Evolutionary conservation across 2,888 invertebrate genomes (phyloP), one percentile per base, ranked within the genome.

Genomic region (Drosophila rellima): DNA sequence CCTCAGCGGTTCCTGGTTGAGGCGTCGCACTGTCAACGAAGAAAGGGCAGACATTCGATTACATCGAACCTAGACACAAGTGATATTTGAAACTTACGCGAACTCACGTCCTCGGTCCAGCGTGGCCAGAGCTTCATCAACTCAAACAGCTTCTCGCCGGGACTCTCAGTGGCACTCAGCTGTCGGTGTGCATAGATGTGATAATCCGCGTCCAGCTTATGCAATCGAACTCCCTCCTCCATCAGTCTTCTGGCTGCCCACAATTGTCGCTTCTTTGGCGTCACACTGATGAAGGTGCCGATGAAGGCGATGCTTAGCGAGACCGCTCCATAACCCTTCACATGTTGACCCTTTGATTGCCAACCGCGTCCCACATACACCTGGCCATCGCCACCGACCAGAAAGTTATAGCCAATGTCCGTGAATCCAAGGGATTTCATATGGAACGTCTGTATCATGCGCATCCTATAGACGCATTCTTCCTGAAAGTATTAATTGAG

Each of bases 241-340:
- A 96, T 94, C 0, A 96, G 91, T 65, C 94, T 93, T 60, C 93
- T 90, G n/a, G 95, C 95, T 0, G 95, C 95, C 11, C 93, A 93
- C 0, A 96, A 78, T 87, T 95, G 94, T 18, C 93, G 40, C 11
- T 54, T 48, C 17, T 74, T 55, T 2, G 86, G 86, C 26, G 66
- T 91, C 47, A 93, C 90, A 40, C 74, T 93, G 91, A 52, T 93
- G 76, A 96, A 96, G 0, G 95, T 96, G 4, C 96, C 96, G 55
- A 96, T 94, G 75, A 96, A 95, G 1, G 95, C 95, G n/a, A 96
- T 95, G 3, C 95, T 95, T n/a, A 96, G 94, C 82, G 96, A 95
- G 50, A 92, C 94, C 8, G 91, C 91, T 85, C 96, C 96, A 88
- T 94, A 96, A 13, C 95, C 92, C 45, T 94, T 94, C 0, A 96